These are phyloP conservation scores for Stictocephala bisonia DNA, from an alignment of 2,888 invertebrate genomes.

Conservation along the genomic window DNA sequence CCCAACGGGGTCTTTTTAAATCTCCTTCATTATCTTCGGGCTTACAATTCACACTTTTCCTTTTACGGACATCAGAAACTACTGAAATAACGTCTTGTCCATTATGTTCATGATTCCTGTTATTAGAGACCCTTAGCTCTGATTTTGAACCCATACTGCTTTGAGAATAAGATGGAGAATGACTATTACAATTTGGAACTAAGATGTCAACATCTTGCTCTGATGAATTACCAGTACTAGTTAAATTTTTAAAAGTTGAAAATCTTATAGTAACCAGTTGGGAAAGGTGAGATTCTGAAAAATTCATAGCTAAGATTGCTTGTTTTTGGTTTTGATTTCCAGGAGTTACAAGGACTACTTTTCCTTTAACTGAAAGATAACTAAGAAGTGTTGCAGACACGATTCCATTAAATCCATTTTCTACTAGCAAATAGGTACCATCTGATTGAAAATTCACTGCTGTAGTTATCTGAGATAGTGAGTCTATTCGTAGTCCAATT, in stretches of 20 bases:
- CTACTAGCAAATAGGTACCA: conserved; percentile 79
- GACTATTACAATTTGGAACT: too few species aligned
- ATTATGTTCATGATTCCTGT: too few species aligned
- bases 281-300: conserved; percentile 63
- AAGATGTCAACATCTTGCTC: too few species aligned
- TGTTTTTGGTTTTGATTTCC: conserved; percentile 84
- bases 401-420: conserved; percentile 89
- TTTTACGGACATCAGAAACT: conserved; percentile 23
- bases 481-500: conserved; percentile 84
- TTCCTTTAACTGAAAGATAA: conserved; percentile 75
- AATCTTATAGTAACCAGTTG: neutral
- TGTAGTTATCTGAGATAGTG: conserved; percentile 88
- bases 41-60: conserved; percentile 15
- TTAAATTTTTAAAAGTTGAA: conserved; percentile 23
- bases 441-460: conserved; percentile 83
- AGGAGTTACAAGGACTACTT: conserved; percentile 80
- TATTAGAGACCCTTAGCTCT: too few species aligned
- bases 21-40: neutral
- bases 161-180: too few species aligned
- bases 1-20: conserved; percentile 74
- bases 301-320: conserved; percentile 83
- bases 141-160: too few species aligned
- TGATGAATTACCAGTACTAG: too few species aligned
- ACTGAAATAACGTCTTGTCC: too few species aligned
- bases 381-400: conserved; percentile 85